These are phyloP conservation scores for Lepidocyrtoides sp. DNA, from an alignment of 2,888 invertebrate genomes.

Conservation along the genomic window DNA sequence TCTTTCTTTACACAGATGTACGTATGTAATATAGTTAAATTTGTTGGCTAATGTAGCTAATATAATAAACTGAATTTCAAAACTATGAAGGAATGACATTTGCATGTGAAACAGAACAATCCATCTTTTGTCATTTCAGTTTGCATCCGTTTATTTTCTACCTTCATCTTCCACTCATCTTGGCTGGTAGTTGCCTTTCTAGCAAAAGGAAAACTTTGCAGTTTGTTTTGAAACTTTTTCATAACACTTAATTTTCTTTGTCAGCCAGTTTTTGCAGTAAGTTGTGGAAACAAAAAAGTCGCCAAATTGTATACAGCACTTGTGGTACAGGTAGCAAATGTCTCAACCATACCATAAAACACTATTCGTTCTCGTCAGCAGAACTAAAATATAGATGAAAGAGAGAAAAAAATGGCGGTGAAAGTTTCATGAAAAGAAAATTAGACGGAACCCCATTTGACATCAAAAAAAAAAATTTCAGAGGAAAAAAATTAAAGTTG, in stretches of 20 bases:
- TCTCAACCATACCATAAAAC: neutral
- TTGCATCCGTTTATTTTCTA: slow-evolving; percentile 1
- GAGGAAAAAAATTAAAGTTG: neutral
- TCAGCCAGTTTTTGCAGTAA: slow-evolving; percentile 27
- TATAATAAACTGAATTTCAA: neutral
- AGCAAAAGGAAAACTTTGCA: slow-evolving; percentile 9
- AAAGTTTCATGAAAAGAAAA: slow-evolving; percentile 23
- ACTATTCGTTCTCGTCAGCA: neutral
- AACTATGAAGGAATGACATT: neutral
- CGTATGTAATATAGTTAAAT: no score
- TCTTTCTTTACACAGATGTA: neutral
- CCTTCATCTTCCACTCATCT: neutral
- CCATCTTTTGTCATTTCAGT: neutral
- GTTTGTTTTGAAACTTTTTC: slow-evolving; percentile 36
- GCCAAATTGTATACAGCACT: neutral
- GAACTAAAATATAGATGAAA: neutral
- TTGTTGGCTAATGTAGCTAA: neutral
- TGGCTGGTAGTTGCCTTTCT: neutral
- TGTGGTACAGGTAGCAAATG: no score
- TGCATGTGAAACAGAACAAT: neutral
- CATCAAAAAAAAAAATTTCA: slow-evolving; percentile 7
- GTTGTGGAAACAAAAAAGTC: slow-evolving; percentile 31
- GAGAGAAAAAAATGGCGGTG: neutral
- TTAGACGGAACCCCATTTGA: neutral
- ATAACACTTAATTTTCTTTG: slow-evolving; percentile 61